Evolutionary conservation across 2,888 invertebrate species (phyloP), one percentile per base, ranked within the genome.

Genomic region (Protula sp.): DNA sequence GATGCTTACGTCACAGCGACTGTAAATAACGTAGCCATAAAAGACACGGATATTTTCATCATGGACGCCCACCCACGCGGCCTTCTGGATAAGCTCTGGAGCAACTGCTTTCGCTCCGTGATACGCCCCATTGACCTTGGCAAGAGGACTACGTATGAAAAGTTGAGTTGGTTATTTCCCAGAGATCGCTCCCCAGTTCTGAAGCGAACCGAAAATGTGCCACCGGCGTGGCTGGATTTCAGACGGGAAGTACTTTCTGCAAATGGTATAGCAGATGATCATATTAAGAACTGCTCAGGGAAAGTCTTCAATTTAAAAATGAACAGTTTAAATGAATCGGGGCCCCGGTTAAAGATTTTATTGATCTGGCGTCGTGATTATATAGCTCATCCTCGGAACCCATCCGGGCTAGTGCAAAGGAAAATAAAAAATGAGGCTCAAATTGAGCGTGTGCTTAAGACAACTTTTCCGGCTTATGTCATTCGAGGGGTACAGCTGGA

Each of bases 41-140:
- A 66, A n/a, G 58, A 72, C 5, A 57, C 68, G 0, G 70, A 65
- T 3, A 65, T 77, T 3, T 57, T 76, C n/a, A 69, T 68, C 57
- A 64, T 75, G n/a, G 77, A 77, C 59, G 72, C 69, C 2, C 74
- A 75, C 57, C 75, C 76, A 1, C 30, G 57, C 19, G 73, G 75
- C 2, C 66, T 61, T 0, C 63, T 76, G 26, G 76, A 76, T 59
- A 24, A 29, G 0, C 63, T 70, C 2, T 77, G 77, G 77, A 53
- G 45, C 45, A 50, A 24, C 5, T 19, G 9, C 24, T 50, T 50
- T 26, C 5, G 50, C 9, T 50, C 50, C 24, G 50, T 50, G 24
- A 5, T 19, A 24, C 9, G 50, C 5, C 50, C 24, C 4, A 9
- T 5, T 24, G 24, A 22, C 24, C 50, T 50, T 26, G 24, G 24